Evolutionary conservation across 2,888 invertebrate genomes (phyloP), one percentile per base, ranked within the genome.

Genomic region (Myathropa florea): DNA sequence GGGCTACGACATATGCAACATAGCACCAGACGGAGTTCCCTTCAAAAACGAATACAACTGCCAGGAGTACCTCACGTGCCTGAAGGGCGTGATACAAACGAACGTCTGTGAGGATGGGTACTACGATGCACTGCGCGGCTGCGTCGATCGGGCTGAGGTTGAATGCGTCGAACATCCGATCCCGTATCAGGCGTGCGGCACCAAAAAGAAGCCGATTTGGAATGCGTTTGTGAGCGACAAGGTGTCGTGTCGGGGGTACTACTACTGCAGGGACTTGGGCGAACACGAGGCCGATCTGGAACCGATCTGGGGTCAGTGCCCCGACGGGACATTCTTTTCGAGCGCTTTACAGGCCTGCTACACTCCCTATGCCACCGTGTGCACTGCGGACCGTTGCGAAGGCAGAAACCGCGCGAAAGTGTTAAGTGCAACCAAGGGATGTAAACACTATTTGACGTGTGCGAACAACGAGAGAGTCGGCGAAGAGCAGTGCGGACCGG

Each of bases 201-300:
- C 77, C 4, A 87, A 81, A 9, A 92, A 92, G 60, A 57, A 89
- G 24, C 90, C 91, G 0, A 80, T 88, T 63, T 89, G 90, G 0
- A 64, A 89, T 77, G 85, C 72, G 14, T 92, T 92, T 72, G 90
- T 90, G 0, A 4, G 71, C 3, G 91, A 92, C 70, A 79, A 88
- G 1, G 90, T 90, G 24, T 90, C 91, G 4, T 92, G 92, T 59
- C 89, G 90, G 12, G 91, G 91, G 0, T 91, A 91, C 65, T 90
- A 88, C 71, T 91, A 89, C 70, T 92, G 92, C 30, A 78, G 75
- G 0, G 91, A 91, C 53, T 26, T 89, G 3, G 91, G 91, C 0
- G 88, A 88, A 0, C 88, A 89, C 9, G 24, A 63, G 24, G 90
- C 91, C 0, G 92, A 92, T 72, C 21, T 79, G 0, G 12, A 79